Evolutionary conservation across 2,113 vertebrate species (phyloP), one percentile per base, ranked within the genome.

Genomic region (Brachyhypopomus gauderio): DNA sequence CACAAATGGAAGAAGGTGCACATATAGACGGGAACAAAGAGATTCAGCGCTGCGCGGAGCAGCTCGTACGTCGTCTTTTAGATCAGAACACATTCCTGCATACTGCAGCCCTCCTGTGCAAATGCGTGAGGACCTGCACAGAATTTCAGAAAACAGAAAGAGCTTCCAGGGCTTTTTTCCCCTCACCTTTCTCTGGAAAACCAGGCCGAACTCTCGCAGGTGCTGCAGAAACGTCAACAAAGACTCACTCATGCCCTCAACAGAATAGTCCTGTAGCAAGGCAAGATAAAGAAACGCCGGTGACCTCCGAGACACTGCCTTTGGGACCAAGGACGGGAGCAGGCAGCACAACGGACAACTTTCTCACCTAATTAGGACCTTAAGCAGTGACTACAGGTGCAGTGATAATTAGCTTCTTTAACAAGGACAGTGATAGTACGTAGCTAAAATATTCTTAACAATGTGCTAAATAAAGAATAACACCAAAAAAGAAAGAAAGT

Each of bases 171-270:
- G 27, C 7, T 5, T 45, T 20, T 38, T 22, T 27, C 8, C 36
- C 5, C 4, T 52, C 12, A 97, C 96, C 96, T 97, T 97, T 72
- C 96, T 96, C 90, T 97, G 96, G 88, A 98, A 98, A 67, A 97
- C 96, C 8, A 98, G 93, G 2, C 96, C 96, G 66, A 98, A 97
- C 87, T 97, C 96, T 16, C 96, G 89, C 20, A 97, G 92, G 82
- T 97, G 96, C 86, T 98, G 96, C 83, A 97, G 92, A 83, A 97
- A 97, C 6, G 92, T 96, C 60, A 96, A 92, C 16, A 98, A 85
- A 1, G 96, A 96, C 70, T 97, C 96, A n/a, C 96, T 97, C 96
- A 98, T 98, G 0, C 96, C 96, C 86, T 98, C 96, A 79, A 97
- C 96, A 0, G 96, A 97, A 88, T 98, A 98, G 84, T 98, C 96